Evolutionary conservation across 2,888 invertebrate species (phyloP), one percentile per base, ranked within the genome.

Genomic region (Panzeria rudis): DNA sequence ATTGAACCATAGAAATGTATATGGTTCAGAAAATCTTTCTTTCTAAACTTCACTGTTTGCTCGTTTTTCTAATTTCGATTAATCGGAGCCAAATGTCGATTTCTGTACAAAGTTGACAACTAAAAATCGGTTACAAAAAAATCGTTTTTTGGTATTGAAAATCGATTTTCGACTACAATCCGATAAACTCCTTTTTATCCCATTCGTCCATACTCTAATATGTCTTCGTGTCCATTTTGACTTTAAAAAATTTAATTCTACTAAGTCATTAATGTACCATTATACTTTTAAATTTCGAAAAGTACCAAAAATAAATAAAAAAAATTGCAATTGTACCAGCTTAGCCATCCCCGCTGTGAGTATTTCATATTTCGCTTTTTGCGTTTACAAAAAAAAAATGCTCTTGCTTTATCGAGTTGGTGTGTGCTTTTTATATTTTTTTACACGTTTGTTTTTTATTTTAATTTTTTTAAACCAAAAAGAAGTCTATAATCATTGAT

Each of bases 401-500:
- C 83, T 73, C 61, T 68, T 72, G 59, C 61, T n/a, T 23, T 50
- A 56, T 76, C 32, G 59, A 20, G 41, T 29, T 9, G 29, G 59
- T 35, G 23, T 61, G 44, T 66, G 52, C 25, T 73, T 81, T 75
- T 38, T 47, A 76, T 75, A 75, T 61, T 50, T 62, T 66, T 56
- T 64, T 69, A 62, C 69, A 76, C 72, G 81, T 78, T 76, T 73
- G 44, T 77, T 47, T 50, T 59, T 56, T 41, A 59, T 44, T 68
- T 68, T 25, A 41, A 56, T 59, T 76, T 75, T 78, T 68, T 80
- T 72, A 52, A 68, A 61, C 50, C 66, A 68, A 84, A 83, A 81
- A 83, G 84, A 85, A 83, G 86, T 87, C 79, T 85, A 86, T 84
- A 86, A 87, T 83, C 84, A 86, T 82, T 86, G 86, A 82, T 83